Base-by-base conservation (phyloP, 2,888 invertebrate genomes). In the Agrotis ipsilon region DNA sequence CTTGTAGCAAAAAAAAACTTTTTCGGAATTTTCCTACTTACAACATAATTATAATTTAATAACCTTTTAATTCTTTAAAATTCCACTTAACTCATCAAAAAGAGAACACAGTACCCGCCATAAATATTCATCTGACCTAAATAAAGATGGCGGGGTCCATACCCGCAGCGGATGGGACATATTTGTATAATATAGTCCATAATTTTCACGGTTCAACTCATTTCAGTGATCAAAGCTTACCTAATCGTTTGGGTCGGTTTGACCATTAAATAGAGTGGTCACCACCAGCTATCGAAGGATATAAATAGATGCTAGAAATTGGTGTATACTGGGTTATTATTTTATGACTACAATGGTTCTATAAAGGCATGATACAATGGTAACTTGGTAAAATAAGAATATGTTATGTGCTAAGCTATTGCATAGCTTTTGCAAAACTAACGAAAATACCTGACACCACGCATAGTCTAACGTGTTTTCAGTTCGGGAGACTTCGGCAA, bases 181-280 rank as follows among this genome's bases (percentile, higher is more conserved):
- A 83, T 83, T 82, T 75, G 74, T 78, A 66, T 80, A 71, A 69
- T 64, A 70, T 67, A 68, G 64, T 72, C 81, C 83, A 83, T 74
- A 78, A 83, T 86, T 85, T 82, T 87, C 86, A 85, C 88, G 81
- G 81, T 51, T 85, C 81, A 80, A 76, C 80, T 77, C 86, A 80
- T 79, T 58, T 75, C 78, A 79, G 68, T 85, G 91, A 91, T 91
- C 91, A 91, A 91, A 91, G 91, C 81, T 66, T 84, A 81, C 67
- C 80, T 90, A 91, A 90, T 90, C 89, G 88, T 60, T 79, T 52
- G 82, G 72, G 81, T 72, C 39, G 83, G 78, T 81, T 73, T 75
- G 75, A 72, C 75, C 85, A 80, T 83, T 73, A 80, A 68, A 83
- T 70, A 73, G 72, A 77, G 69, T 78, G 76, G 78, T 27, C 64